Evolutionary conservation across 2,113 vertebrate genomes (phyloP).

Genomic region (Heteronetta atricapilla): DNA sequence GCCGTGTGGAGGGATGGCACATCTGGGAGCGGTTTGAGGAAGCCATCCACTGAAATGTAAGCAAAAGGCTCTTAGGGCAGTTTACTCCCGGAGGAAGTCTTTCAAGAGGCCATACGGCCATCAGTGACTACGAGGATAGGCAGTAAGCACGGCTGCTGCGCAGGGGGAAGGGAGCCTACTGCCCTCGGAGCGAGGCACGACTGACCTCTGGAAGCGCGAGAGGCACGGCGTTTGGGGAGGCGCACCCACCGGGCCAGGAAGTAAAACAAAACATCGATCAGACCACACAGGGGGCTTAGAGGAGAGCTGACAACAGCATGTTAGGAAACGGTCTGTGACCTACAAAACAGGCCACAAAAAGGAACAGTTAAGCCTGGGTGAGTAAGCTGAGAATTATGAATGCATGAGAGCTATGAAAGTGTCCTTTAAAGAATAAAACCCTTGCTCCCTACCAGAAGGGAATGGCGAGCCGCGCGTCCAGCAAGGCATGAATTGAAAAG

Average conservation of each 20-base stretch:
- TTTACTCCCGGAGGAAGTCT: not conserved
- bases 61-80: not conserved
- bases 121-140: not conserved
- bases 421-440: not conserved
- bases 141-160: not conserved
- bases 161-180: not conserved
- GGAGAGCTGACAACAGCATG: not conserved
- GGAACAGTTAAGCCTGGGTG: not conserved
- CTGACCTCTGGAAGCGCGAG: not conserved
- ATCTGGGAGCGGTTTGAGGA: conserved; percentile 5
- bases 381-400: not conserved
- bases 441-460: not conserved
- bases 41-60: not conserved
- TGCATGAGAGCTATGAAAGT: not conserved
- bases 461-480: not conserved
- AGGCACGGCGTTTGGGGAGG: not conserved
- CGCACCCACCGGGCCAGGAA: not conserved
- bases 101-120: not conserved
- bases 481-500: fast-evolving
- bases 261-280: not conserved
- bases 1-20: not conserved
- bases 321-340: not conserved
- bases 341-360: not conserved
- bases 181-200: not conserved
- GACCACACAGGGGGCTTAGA: not conserved